Evolutionary conservation across 2,797 vertebrate species (phyloP), one percentile per base, ranked within the genome.

Genomic region (Melanotaenia trifasciata): DNA sequence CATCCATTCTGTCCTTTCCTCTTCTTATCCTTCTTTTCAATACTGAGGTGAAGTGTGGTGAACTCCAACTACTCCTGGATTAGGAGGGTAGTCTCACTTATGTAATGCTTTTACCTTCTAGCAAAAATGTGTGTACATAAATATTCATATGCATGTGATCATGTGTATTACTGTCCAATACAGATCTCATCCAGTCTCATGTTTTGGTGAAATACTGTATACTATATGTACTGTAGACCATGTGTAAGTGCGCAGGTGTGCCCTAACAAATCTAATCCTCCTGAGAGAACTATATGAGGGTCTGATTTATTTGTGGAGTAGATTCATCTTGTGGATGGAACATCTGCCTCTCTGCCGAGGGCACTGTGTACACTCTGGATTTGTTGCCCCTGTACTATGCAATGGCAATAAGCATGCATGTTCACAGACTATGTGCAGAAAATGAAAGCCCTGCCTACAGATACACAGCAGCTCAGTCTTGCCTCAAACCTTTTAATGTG

Each of bases 251-350:
- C 81, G 77, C 92, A 93, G 91, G 90, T 93, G 92, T 92, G 90
- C 80, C 88, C 90, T 78, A 87, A 89, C 87, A 89, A 85, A 91
- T 70, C 36, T 59, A 90, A 89, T 86, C 83, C 91, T 73, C 89
- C 1, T 10, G 90, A 80, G 85, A 28, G 76, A 75, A 61, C 56
- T 69, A 64, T 51, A 51, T 54, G 69, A 85, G 82, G 78, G 79
- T 85, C 85, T 86, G 82, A 88, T 92, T 87, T 90, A 92, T 92
- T 90, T 89, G 88, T 81, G 72, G 90, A 89, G 81, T 81, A 87
- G 79, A 90, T 91, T 92, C 79, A 87, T 92, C 89, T 91, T 86
- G 67, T 75, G 83, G 72, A 77, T 82, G 81, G 71, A 81, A 85
- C 84, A 89, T 85, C 88, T 90, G 88, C 76, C 70, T 81, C 80